These are phyloP conservation scores for Drosophila mayri DNA, from an alignment of 1,140 invertebrate genomes.

Conservation along the genomic window DNA sequence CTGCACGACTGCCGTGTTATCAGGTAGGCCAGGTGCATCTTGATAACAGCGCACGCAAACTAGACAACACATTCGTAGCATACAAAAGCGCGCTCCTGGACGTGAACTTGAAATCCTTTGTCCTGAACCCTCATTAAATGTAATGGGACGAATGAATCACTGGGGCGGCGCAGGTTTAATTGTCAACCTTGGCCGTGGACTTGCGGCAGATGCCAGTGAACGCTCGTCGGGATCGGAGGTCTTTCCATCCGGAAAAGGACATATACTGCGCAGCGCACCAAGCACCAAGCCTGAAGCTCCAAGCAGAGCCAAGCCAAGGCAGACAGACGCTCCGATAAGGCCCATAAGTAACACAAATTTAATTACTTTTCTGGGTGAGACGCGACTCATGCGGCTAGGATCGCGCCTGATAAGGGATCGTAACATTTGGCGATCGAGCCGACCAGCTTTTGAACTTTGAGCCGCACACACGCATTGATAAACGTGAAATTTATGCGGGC, in stretches of 20 bases:
- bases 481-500: slow-evolving; percentile 70
- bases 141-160: slow-evolving; percentile 54
- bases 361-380: slow-evolving; percentile 30
- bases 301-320: slow-evolving; percentile 40
- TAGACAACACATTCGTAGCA: slow-evolving; percentile 52
- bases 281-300: background rate
- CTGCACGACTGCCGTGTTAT: slow-evolving; percentile 30
- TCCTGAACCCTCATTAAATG: slow-evolving; percentile 64
- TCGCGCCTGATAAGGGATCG: slow-evolving; percentile 46
- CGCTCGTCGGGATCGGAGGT: slow-evolving; percentile 48
- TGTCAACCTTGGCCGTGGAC: slow-evolving; percentile 63
- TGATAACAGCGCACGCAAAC: slow-evolving; percentile 54
- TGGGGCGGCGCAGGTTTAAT: slow-evolving; percentile 38
- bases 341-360: slow-evolving; percentile 47
- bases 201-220: slow-evolving; percentile 47
- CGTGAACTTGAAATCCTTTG: slow-evolving; percentile 81
- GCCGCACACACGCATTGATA: slow-evolving; percentile 54
- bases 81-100: slow-evolving; percentile 70
- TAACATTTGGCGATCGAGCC: slow-evolving; percentile 53
- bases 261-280: slow-evolving; percentile 35
- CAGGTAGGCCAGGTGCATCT: slow-evolving; percentile 67
- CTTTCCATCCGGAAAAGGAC: slow-evolving; percentile 51
- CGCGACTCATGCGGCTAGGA: slow-evolving; percentile 38
- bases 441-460: slow-evolving; percentile 52
- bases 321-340: slow-evolving; percentile 44